Evolutionary conservation across 2,113 vertebrate genomes (phyloP).

Genomic region (Brienomyrus longianalis): DNA sequence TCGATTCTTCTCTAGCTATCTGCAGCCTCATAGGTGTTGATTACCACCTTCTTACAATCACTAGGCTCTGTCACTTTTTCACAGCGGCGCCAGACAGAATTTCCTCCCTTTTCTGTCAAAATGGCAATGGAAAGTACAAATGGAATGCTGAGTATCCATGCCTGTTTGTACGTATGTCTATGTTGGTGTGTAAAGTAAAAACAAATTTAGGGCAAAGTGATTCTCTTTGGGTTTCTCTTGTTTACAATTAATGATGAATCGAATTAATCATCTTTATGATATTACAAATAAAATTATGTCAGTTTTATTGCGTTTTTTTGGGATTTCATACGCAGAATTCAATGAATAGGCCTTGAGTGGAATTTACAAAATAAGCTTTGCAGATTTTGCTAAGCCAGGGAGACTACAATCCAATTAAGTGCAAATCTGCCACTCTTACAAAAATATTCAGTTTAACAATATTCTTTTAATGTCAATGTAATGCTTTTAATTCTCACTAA

Average conservation of each 20-base stretch:
- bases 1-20: constrained; percentile 45
- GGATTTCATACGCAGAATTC: not conserved
- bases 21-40: constrained; percentile 52
- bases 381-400: not conserved
- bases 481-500: not conserved
- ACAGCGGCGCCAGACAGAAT: constrained; percentile 23
- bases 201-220: not conserved
- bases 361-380: not conserved
- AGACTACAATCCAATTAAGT: not conserved
- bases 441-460: not conserved
- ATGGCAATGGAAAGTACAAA: not conserved
- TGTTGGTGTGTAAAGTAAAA: not conserved
- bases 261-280: not conserved
- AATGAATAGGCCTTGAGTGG: not conserved
- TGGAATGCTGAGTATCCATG: not conserved
- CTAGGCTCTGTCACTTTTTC: constrained; percentile 30
- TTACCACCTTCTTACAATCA: constrained; percentile 45
- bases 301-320: not conserved
- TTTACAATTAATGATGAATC: not conserved
- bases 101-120: constrained; percentile 2
- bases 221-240: not conserved
- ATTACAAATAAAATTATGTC: not conserved
- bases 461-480: not conserved
- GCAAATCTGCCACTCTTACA: not conserved
- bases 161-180: not conserved